Evolutionary conservation across 2,113 vertebrate species (phyloP).

Genomic region (Cyprinus carpio): DNA sequence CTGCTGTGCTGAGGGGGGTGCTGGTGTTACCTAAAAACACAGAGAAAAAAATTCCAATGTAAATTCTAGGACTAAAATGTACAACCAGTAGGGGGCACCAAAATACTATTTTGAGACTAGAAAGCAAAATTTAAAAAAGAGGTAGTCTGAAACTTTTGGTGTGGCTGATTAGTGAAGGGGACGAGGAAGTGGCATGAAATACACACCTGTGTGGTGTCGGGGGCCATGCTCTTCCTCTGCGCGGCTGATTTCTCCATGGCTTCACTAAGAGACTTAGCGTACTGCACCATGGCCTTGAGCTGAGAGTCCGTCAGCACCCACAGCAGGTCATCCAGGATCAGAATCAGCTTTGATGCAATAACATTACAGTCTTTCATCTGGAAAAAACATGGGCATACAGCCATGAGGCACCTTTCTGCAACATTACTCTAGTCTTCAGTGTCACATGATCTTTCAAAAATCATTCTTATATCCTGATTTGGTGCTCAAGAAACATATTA

Average conservation of each 20-base stretch:
- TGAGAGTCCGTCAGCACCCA: slow-evolving; percentile 99
- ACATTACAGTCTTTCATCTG: slow-evolving; percentile 97
- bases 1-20: slow-evolving; percentile 80
- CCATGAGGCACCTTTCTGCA: too few species aligned
- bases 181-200: not conserved
- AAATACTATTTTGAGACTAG: not conserved
- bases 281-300: slow-evolving; percentile 98
- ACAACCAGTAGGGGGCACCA: not conserved
- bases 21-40: slow-evolving; percentile 78
- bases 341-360: slow-evolving; percentile 91
- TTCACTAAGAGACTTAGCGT: slow-evolving; percentile 97
- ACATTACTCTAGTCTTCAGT: too few species aligned
- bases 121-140: not conserved
- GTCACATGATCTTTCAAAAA: too few species aligned
- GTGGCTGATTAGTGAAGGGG: not conserved
- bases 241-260: slow-evolving; percentile 96
- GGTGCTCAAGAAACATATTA: too few species aligned
- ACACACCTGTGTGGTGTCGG: slow-evolving; percentile 85
- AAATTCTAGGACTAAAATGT: not conserved
- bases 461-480: too few species aligned
- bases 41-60: too few species aligned
- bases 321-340: slow-evolving; percentile 93
- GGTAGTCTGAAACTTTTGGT: slow-evolving; percentile 17
- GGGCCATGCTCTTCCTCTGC: slow-evolving; percentile 94
- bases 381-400: not conserved